These are phyloP conservation scores for Anomalospiza imberbis DNA, from an alignment of 2,797 vertebrate species.

Conservation along the genomic window DNA sequence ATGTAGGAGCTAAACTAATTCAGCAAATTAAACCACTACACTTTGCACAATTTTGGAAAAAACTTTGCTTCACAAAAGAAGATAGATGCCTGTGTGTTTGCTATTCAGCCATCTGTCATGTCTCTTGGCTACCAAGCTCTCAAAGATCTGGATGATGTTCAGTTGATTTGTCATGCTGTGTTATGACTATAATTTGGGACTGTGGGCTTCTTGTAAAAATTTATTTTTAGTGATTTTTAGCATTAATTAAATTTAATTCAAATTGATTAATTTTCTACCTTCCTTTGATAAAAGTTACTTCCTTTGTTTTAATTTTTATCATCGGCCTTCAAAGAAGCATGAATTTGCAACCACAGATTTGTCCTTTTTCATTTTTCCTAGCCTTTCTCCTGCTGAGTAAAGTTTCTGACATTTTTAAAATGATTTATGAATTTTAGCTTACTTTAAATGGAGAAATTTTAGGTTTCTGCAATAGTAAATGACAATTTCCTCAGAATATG, in stretches of 20 bases:
- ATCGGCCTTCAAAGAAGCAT: not conserved
- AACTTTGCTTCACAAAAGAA: not conserved
- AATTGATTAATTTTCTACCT: not conserved
- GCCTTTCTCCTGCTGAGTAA: not conserved
- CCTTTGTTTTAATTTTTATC: not conserved
- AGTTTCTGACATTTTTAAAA: not conserved
- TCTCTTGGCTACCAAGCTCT: conserved; percentile 3
- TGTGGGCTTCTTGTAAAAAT: not conserved
- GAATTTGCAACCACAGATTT: not conserved
- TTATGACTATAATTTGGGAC: not conserved
- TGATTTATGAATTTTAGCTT: not conserved
- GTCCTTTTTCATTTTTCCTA: not conserved
- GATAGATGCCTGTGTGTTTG: not conserved
- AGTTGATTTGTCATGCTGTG: not conserved
- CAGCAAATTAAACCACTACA: not conserved
- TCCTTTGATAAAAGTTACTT: not conserved
- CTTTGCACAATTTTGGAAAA: not conserved
- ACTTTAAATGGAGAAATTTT: not conserved
- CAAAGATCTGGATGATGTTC: not conserved
- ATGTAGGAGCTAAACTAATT: not conserved
- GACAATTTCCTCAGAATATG: not conserved
- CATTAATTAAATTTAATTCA: not conserved
- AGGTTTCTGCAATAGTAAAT: not conserved
- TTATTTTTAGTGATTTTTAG: not conserved
- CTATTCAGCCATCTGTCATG: not conserved